Evolutionary conservation across 2,888 invertebrate species (phyloP), one percentile per base, ranked within the genome.

Genomic region (Saturnia japonica): DNA sequence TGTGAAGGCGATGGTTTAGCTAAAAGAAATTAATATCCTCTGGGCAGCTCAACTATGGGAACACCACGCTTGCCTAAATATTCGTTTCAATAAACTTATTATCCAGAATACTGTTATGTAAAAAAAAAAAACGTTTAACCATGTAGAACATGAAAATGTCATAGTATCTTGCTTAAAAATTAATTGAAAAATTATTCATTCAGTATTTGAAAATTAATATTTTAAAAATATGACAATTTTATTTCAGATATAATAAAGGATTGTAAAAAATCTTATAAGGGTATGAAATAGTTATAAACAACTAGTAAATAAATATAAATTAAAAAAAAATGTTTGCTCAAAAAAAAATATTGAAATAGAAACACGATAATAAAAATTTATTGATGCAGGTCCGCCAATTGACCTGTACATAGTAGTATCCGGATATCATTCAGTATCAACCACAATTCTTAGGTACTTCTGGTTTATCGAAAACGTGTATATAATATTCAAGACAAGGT

Each of bases 1-100:
- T 82, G 83, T 82, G 77, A 81, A 78, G 78, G 79, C 40, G 80
- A 79, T 79, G 76, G 77, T 64, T 34, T 76, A 67, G 40, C 22
- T 70, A 11, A 67, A 66, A 47, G 0, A 66, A 70, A 25, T 6
- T 47, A 8, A 51, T 67, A 45, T 34, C 22, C 64, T 64, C 40
- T 40, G n/a, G 34, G 40, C 4, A 64, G 28, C 25, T 28, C 4
- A 64, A 60, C 25, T 28, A 28, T 28, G 25, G 6, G 25, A 28
- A 12, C 57, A 14, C 25, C 25, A 25, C 14, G 0, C 28, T 14
- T 14, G 6, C 25, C 22, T 22, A 9, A 60, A 25, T n/a, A 28
- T 25, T 19, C 16, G 3, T n/a, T 28, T 68, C 2, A n/a, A 25
- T 25, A 57, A 57, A 16, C 22, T n/a, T n/a, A n/a, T n/a, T n/a